A percentile compares a stretch with the other conserved stretches of the same genome.
Conservation (phyloP, 2,888 invertebrate genomes). For the Epiperipatus broadwayi region DNA sequence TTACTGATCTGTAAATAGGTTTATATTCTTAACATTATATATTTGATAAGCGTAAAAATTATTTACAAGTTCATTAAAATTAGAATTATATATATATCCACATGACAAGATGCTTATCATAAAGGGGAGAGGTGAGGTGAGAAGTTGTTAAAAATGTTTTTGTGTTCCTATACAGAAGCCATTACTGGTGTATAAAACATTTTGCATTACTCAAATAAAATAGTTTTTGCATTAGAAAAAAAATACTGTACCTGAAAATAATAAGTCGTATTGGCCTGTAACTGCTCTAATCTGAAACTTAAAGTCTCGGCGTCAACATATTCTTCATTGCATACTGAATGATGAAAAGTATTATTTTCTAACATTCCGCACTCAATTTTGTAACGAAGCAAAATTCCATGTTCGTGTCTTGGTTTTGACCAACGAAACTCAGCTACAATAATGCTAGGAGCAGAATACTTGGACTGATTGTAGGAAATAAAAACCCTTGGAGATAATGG, state of each 20-base stretch:
- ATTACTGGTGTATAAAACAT: too few relatives aligned
- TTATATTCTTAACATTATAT: too few relatives aligned
- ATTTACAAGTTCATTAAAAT: too few relatives aligned
- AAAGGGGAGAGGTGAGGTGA: too few relatives aligned
- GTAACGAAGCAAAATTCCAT: slow-evolving; percentile 55
- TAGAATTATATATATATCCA: too few relatives aligned
- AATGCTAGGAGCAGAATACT: slow-evolving; percentile 20
- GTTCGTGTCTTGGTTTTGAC: slow-evolving; percentile 50
- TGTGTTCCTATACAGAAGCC: too few relatives aligned
- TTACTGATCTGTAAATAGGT: too few relatives aligned
- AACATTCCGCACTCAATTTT: slow-evolving; percentile 46
- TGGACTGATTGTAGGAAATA: slow-evolving; percentile 34
- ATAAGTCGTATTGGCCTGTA: slow-evolving; percentile 43
- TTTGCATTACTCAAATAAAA: slow-evolving; percentile 16
- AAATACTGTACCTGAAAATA: slow-evolving; percentile 46
- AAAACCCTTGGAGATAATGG: slow-evolving; percentile 54
- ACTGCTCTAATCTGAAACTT: slow-evolving; percentile 38
- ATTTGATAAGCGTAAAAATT: too few relatives aligned
- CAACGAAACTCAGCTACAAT: slow-evolving; percentile 53
- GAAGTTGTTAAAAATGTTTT: too few relatives aligned
- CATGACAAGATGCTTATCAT: too few relatives aligned
- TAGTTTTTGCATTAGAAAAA: too few relatives aligned
- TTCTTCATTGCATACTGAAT: slow-evolving; percentile 8
- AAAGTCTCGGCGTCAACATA: slow-evolving; percentile 31
- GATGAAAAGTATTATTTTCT: slow-evolving; percentile 23